Conservation (phyloP, 2,113 vertebrate genomes). For the Hippolais icterina region DNA sequence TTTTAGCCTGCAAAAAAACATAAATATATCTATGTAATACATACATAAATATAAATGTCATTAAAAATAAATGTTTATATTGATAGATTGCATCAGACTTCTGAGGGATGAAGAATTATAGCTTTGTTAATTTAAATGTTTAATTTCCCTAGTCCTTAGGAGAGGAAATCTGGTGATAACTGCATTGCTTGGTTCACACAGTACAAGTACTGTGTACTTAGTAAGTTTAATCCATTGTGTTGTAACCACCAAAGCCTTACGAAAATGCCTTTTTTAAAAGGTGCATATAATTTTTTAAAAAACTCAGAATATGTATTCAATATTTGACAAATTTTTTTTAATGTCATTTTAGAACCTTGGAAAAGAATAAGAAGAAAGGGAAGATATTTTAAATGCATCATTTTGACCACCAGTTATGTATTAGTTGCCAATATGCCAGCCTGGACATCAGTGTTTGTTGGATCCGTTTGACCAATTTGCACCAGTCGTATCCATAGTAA, state of each 20-base stretch:
- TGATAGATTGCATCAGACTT: neutral
- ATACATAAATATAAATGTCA: too few relatives aligned
- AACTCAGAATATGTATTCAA: neutral
- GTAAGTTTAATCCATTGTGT: neutral
- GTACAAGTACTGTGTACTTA: neutral
- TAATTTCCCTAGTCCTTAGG: neutral
- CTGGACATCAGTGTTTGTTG: constrained; percentile 87
- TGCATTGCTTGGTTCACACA: neutral
- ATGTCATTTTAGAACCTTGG: constrained; percentile 86
- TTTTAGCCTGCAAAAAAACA: neutral
- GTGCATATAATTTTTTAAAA: neutral
- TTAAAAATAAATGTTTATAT: neutral
- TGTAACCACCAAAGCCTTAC: neutral
- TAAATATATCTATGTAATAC: neutral
- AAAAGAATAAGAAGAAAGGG: constrained; percentile 99
- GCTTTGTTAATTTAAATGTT: neutral
- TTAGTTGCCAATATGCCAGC: constrained; percentile 89
- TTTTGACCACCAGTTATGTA: constrained; percentile 79
- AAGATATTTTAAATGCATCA: constrained; percentile 92
- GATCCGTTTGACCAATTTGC: constrained; percentile 81
- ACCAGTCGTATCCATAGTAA: constrained; percentile 81
- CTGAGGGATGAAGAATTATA: neutral
- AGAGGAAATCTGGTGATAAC: neutral
- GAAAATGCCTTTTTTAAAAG: neutral
- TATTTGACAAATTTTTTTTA: neutral